A percentile compares a stretch with the other conserved stretches of the same genome.
These are phyloP conservation scores for Trichoplusia ni DNA, from an alignment of 1,140 invertebrate species.

Conservation along the genomic window DNA sequence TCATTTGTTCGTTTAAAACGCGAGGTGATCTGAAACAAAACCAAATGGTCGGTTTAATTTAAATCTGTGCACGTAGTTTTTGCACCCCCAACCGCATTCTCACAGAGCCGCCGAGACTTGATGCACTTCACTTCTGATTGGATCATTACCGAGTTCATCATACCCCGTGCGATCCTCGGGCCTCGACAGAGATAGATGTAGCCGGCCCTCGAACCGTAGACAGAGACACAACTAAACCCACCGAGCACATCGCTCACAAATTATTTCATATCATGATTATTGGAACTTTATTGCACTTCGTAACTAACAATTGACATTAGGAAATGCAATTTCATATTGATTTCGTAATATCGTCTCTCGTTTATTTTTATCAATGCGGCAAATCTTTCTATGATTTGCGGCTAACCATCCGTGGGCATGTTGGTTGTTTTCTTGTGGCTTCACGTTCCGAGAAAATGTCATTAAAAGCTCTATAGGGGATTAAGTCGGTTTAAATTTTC, in stretches of 20 bases:
- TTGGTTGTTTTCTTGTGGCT: constrained; percentile 73
- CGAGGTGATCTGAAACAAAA: constrained; percentile 68
- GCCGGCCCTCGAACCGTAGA: constrained; percentile 35
- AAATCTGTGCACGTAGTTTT: constrained; percentile 78
- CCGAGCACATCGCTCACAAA: constrained; percentile 72
- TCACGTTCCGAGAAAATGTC: constrained; percentile 68
- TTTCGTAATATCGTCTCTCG: constrained; percentile 74
- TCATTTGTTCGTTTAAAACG: constrained; percentile 31
- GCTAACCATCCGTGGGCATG: constrained; percentile 67
- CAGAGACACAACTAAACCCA: constrained; percentile 50
- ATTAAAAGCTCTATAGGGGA: constrained; percentile 77
- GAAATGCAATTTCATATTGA: constrained; percentile 81
- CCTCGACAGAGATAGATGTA: constrained; percentile 60
- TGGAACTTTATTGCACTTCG: constrained; percentile 81
- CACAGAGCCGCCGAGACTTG: constrained; percentile 71
- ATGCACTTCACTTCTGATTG: constrained; percentile 81
- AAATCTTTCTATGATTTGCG: constrained; percentile 81
- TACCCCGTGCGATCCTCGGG: constrained; percentile 77
- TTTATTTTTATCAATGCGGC: constrained; percentile 80
- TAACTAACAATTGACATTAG: constrained; percentile 82
- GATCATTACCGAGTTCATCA: constrained; percentile 82
- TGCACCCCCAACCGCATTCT: constrained; percentile 80
- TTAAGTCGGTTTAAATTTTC: constrained; percentile 74
- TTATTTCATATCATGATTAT: constrained; percentile 82
- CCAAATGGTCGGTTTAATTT: constrained; percentile 77